phyloP scores from a whole-genome alignment of 2,888 invertebrate genomes.

The Aleiodes leptofemur region DNA sequence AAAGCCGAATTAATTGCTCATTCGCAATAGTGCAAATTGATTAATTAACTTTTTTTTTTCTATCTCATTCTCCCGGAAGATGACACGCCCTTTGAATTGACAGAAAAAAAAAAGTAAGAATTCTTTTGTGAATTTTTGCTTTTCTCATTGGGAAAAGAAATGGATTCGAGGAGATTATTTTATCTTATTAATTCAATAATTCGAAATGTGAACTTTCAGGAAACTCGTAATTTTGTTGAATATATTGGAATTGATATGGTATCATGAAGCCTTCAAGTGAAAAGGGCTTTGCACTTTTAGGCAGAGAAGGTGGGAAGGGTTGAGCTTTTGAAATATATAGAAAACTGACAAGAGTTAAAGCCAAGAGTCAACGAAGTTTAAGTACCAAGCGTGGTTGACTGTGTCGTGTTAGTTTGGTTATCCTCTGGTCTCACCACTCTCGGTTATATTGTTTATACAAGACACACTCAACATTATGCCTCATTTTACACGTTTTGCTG shows the following conservation, averaged over 20 bases:
- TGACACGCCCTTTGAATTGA: slow-evolving; percentile 25
- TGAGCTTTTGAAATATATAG: not conserved
- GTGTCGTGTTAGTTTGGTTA: slow-evolving; percentile 29
- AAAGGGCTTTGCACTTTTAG: not conserved
- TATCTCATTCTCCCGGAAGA: not conserved
- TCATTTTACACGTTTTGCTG: not conserved
- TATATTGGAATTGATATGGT: not conserved
- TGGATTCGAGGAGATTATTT: not conserved
- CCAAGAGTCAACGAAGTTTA: slow-evolving; percentile 42
- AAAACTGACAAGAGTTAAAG: slow-evolving; percentile 26
- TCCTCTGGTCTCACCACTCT: slow-evolving; percentile 37
- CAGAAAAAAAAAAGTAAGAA: slow-evolving; percentile 12
- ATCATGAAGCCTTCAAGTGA: not conserved
- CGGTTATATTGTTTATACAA: slow-evolving; percentile 9
- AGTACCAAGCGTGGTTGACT: slow-evolving; percentile 23
- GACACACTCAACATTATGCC: not conserved
- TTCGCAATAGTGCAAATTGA: not conserved
- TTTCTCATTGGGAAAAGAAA: not conserved
- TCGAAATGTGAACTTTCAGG: not conserved
- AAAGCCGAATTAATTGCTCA: not conserved
- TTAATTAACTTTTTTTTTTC: not conserved
- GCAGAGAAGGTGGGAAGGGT: not conserved
- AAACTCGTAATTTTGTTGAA: not conserved
- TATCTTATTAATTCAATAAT: not conserved
- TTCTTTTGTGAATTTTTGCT: not conserved